Base-by-base conservation (phyloP, 2,888 invertebrate genomes). In the Bombyx huttoni region DNA sequence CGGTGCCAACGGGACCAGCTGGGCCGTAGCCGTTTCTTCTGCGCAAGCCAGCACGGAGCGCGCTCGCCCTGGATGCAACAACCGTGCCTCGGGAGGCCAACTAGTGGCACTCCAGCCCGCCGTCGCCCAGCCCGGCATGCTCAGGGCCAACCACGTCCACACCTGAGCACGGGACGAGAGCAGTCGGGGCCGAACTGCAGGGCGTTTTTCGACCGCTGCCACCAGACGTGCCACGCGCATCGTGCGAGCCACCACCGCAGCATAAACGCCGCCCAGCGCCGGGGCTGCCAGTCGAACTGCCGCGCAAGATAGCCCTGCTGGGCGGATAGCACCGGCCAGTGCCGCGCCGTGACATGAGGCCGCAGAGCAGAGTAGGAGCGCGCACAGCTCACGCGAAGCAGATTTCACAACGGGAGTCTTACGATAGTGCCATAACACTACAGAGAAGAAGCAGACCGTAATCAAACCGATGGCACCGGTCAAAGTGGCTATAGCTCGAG, bases 391-490 rank as follows among this genome's bases (percentile, higher is more conserved):
- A 53, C 91, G 83, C 7, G 91, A 91, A 48, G 91, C 91, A 3
- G 91, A 90, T 80, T 94, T 94, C 46, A 95, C 94, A 7, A 95
- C 93, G 1, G 95, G 94, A 0, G 95, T 95, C 74, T 50, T 40
- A 46, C 73, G 69, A 55, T 71, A 63, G 10, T 63, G 62, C 67
- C 67, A 40, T 40, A 40, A 40, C 12, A 40, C 40, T 3, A 40
- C 12, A 8, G 40, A 40, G 40, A 40, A 40, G 12, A 12, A 40
- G 12, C 40, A 40, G 40, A 40, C 40, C 9, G 12, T 12, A 7
- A 40, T 71, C 58, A 94, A 90, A n/a, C 94, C 93, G 50, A 91
- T 64, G 46, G 82, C 84, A 34, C 92, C 90, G 64, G 92, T 86
- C 13, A 78, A 78, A 63, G 91, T 89, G 12, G 91, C 90, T 13